Base-by-base conservation (phyloP, 1,140 invertebrate genomes). In the Drosophila sp. region DNA sequence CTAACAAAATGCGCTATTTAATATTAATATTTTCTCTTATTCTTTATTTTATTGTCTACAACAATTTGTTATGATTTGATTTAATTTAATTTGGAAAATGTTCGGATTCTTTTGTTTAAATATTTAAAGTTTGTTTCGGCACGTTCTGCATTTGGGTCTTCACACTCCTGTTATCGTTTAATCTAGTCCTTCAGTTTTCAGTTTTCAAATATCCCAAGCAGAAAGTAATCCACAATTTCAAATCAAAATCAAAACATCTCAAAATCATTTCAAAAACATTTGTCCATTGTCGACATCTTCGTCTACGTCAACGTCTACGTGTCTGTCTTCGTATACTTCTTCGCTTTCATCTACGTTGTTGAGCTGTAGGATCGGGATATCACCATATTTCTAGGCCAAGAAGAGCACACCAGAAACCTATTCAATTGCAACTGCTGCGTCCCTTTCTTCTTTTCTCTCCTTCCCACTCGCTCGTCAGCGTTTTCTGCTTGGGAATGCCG, bases 401-500 rank as follows among this genome's bases (percentile, higher is more conserved):
- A 25, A 34, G 29, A 41, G 62, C 61, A 38, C 63, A 72, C 70
- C 70, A 66, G 70, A 72, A 67, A 53, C 63, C 63, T 29, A 58
- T 29, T 65, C 21, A 21, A 18, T 40, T 41, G 40, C 50, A 16
- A 34, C 40, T 2, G n/a, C 11, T 4, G 14, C 14, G 25, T 18
- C 6, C 16, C 54, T 41, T 41, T 18, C 41, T 13, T 36, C 41
- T 57, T 45, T 50, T 74, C 53, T 50, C 59, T 18, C 56, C 45
- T 1, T 51, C 13, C 54, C 25, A 61, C 53, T 66, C 54, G 53
- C 64, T 66, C 46, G 11, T 40, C 41, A 67, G 34, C 46, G 59
- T 63, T 86, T 87, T 87, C 82, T 87, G 82, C 82, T 87, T 87
- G 82, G 82, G 82, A 87, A 76, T 87, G 66, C 43, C 72, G 61